Evolutionary conservation across 2,888 invertebrate species (phyloP).

Genomic region (Drosophila conformis): DNA sequence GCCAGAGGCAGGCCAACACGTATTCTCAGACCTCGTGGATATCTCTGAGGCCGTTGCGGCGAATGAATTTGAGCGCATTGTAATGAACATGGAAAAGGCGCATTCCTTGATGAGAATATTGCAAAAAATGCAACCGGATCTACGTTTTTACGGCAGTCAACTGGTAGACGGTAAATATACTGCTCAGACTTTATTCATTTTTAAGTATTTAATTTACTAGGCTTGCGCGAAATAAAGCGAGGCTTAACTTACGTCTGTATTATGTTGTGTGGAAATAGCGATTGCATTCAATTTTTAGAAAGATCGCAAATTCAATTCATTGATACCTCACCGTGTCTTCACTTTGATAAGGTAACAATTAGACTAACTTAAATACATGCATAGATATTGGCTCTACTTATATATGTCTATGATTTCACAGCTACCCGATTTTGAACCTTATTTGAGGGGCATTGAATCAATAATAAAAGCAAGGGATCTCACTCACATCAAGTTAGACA

Average conservation of each 20-base stretch:
- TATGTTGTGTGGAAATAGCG: not conserved
- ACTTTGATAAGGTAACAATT: slow-evolving; percentile 7
- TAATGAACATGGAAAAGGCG: not conserved
- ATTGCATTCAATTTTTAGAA: not conserved
- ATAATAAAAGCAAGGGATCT: not conserved
- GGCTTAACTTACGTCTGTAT: not conserved
- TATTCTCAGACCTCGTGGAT: not conserved
- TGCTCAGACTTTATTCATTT: not conserved
- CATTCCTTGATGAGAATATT: not conserved
- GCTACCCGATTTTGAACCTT: not conserved
- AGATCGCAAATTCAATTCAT: not conserved
- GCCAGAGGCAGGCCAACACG: not conserved
- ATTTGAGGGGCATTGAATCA: not conserved
- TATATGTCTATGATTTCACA: not conserved
- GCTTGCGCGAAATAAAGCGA: not conserved
- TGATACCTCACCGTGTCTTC: slow-evolving; percentile 4
- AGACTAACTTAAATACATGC: not conserved
- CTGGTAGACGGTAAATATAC: not conserved
- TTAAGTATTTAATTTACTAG: not conserved
- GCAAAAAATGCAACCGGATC: not conserved
- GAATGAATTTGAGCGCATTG: not conserved
- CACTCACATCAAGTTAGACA: not conserved
- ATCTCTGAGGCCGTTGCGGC: not conserved
- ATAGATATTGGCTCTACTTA: not conserved
- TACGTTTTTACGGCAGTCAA: not conserved